Conservation (phyloP, 2,888 invertebrate genomes). For the Andrena minutula region DNA sequence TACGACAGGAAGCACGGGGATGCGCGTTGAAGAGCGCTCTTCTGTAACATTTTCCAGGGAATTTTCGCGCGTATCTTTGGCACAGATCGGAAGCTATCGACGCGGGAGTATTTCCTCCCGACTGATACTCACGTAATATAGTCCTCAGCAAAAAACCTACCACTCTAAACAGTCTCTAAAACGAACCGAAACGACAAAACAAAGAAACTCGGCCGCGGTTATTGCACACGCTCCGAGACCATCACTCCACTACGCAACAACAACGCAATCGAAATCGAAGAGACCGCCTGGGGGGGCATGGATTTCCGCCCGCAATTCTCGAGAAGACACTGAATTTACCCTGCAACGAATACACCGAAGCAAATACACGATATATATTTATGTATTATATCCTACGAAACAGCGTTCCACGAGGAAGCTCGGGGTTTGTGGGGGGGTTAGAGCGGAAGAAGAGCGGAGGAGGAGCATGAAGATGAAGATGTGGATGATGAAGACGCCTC, state of each 20-base stretch:
- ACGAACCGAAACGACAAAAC: slow-evolving; percentile 13
- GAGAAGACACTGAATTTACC: slow-evolving; percentile 58
- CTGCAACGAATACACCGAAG: slow-evolving; percentile 49
- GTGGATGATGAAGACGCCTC: slow-evolving; percentile 71
- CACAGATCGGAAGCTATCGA: slow-evolving; percentile 61
- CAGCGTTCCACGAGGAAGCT: slow-evolving; percentile 8
- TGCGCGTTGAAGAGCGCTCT: slow-evolving; percentile 9
- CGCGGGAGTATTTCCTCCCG: slow-evolving; percentile 7
- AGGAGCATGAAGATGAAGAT: slow-evolving; percentile 44
- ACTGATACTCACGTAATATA: slow-evolving; percentile 2
- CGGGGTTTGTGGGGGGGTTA: neutral
- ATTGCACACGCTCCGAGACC: slow-evolving; percentile 13
- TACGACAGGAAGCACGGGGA: slow-evolving; percentile 57
- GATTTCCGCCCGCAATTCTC: slow-evolving; percentile 13
- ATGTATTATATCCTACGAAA: neutral
- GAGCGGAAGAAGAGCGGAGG: slow-evolving; percentile 33
- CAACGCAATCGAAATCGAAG: slow-evolving; percentile 21
- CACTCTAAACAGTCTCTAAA: slow-evolving; percentile 9
- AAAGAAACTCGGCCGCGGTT: neutral
- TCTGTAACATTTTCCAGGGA: slow-evolving; percentile 8
- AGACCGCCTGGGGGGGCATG: slow-evolving; percentile 12
- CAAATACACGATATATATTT: slow-evolving; percentile 19
- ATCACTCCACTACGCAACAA: slow-evolving; percentile 2
- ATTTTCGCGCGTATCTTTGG: slow-evolving; percentile 52
- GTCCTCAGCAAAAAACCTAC: neutral